Conservation (phyloP, 2,888 invertebrate genomes). For the Chelonus formosanus region DNA sequence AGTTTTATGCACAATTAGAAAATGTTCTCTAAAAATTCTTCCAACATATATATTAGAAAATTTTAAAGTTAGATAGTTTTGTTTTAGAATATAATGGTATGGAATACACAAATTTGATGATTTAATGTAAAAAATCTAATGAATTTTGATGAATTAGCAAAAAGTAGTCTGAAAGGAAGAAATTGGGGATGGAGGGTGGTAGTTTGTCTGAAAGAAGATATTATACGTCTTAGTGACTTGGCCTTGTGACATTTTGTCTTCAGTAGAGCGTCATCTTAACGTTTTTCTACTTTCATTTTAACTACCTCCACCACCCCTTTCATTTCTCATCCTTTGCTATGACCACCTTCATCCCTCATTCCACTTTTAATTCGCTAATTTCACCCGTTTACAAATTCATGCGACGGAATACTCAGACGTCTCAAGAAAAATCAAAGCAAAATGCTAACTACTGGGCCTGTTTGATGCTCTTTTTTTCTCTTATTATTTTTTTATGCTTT, state of each 20-base stretch:
- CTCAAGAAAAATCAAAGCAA: conserved; percentile 62
- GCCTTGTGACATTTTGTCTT: conserved; percentile 6
- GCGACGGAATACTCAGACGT: conserved; percentile 55
- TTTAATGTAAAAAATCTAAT: no score
- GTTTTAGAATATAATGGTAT: no score
- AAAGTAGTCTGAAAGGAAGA: not conserved
- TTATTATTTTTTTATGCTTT: conserved; percentile 14
- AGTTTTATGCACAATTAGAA: no score
- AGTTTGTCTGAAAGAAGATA: no score
- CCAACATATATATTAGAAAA: no score
- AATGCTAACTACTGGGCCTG: conserved; percentile 47
- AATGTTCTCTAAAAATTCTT: no score
- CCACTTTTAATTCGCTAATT: conserved; percentile 64
- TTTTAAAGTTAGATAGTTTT: no score
- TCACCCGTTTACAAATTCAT: conserved; percentile 63
- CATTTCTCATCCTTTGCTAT: conserved; percentile 23
- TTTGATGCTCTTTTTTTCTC: conserved; percentile 4
- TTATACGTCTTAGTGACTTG: conserved; percentile 3
- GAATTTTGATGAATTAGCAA: not conserved
- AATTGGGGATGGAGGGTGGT: not conserved
- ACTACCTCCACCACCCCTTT: conserved; percentile 19
- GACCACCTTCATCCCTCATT: conserved; percentile 35
- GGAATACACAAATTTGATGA: no score
- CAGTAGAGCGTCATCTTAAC: conserved; percentile 13
- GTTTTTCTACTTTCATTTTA: conserved; percentile 31